Evolutionary conservation across 2,113 vertebrate species (phyloP).

Genomic region (Eclectus roratus): DNA sequence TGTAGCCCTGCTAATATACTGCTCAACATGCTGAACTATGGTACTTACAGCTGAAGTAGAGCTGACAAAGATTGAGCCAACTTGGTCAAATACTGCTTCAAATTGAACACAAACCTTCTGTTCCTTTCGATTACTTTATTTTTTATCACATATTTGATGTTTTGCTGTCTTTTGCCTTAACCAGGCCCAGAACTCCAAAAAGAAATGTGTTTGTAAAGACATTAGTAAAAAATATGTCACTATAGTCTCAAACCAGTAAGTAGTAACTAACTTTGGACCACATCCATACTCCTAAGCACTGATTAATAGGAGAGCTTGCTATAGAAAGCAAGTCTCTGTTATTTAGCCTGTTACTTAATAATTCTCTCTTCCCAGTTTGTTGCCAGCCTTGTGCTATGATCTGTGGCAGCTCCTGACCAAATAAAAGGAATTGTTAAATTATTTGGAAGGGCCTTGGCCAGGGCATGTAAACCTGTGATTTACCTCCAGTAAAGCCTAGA

Average conservation of each 20-base stretch:
- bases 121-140: neutral
- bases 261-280: neutral
- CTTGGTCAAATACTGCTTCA: neutral
- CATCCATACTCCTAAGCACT: neutral
- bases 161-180: neutral
- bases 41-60: neutral
- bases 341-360: slow-evolving; percentile 21
- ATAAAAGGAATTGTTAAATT: neutral
- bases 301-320: neutral
- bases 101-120: neutral
- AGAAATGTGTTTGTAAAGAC: neutral
- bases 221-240: neutral
- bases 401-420: neutral
- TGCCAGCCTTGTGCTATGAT: neutral
- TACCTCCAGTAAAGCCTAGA: neutral
- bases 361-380: neutral
- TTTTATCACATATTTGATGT: neutral
- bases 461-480: neutral
- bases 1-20: neutral
- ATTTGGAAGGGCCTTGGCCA: neutral
- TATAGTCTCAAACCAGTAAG: neutral
- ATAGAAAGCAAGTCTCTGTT: neutral
- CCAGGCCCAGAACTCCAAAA: neutral
- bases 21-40: neutral
- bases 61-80: neutral